phyloP scores from a whole-genome alignment of 1,140 invertebrate species.

The Drepana arcuata region DNA sequence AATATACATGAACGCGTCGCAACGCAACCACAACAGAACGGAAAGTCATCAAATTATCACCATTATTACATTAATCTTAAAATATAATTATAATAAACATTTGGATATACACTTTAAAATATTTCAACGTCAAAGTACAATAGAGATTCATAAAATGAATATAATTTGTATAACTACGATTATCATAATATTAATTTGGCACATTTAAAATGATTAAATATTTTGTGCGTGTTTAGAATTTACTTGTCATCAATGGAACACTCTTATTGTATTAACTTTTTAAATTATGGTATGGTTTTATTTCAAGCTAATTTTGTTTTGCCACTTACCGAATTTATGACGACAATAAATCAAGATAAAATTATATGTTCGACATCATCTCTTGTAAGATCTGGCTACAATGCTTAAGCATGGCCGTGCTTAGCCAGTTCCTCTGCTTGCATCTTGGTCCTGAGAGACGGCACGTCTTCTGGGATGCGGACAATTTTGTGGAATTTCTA shows the following conservation, averaged over 20 bases:
- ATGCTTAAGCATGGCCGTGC: slow-evolving; percentile 38
- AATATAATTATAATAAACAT: slow-evolving; percentile 29
- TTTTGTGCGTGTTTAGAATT: too few species aligned
- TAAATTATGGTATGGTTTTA: too few species aligned
- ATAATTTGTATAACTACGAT: slow-evolving; percentile 6
- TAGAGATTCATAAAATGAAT: slow-evolving; percentile 6
- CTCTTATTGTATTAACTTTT: too few species aligned
- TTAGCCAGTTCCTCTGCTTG: slow-evolving; percentile 70
- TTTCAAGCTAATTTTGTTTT: too few species aligned
- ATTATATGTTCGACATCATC: too few species aligned
- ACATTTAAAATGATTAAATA: slow-evolving; percentile 1
- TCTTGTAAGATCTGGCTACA: too few species aligned
- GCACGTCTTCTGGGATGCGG: slow-evolving; percentile 86
- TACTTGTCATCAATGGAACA: too few species aligned
- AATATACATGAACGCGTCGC: slow-evolving; percentile 65
- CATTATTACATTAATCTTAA: slow-evolving; percentile 13
- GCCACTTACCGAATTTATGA: too few species aligned
- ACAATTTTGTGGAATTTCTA: slow-evolving; percentile 88
- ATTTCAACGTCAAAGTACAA: background rate
- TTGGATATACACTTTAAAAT: too few species aligned
- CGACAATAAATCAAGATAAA: too few species aligned
- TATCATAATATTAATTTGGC: slow-evolving; percentile 5
- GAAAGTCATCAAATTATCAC: slow-evolving; percentile 33
- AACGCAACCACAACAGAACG: slow-evolving; percentile 38
- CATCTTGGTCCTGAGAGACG: slow-evolving; percentile 83